These are phyloP conservation scores for Telenomus remus DNA, from an alignment of 1,140 invertebrate genomes.

Conservation along the genomic window DNA sequence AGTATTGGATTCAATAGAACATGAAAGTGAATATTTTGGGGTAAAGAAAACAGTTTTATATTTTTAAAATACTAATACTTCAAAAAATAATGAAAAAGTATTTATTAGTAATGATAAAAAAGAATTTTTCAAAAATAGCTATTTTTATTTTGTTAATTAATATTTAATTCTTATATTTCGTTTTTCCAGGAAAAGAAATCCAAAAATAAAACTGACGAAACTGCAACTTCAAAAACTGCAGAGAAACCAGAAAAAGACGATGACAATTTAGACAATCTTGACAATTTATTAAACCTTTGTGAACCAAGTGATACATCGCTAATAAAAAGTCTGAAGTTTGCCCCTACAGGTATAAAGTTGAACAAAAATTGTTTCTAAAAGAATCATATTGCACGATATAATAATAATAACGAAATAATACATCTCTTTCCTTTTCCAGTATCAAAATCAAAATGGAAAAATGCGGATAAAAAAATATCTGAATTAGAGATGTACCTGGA, in stretches of 20 bases:
- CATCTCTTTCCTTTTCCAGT: slow-evolving; percentile 47
- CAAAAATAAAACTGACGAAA: slow-evolving; percentile 1
- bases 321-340: slow-evolving; percentile 12
- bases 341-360: slow-evolving; percentile 6
- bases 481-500: slow-evolving; percentile 71
- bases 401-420: too few species aligned
- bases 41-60: slow-evolving; percentile 6
- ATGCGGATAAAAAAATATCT: slow-evolving; percentile 59
- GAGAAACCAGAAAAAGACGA: not conserved
- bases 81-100: not conserved
- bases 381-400: too few species aligned
- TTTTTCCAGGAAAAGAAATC: not conserved
- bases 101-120: not conserved
- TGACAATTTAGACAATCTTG: slow-evolving; percentile 13
- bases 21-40: slow-evolving; percentile 23
- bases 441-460: slow-evolving; percentile 44
- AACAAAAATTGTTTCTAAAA: too few species aligned
- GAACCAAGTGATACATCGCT: not conserved
- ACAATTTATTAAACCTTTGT: slow-evolving; percentile 10
- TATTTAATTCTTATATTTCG: too few species aligned
- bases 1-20: slow-evolving; percentile 9
- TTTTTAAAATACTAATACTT: too few species aligned
- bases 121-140: not conserved
- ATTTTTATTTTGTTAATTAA: not conserved
- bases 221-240: not conserved